Base-by-base conservation (phyloP, 1,140 invertebrate species). In the Papilio xuthus region DNA sequence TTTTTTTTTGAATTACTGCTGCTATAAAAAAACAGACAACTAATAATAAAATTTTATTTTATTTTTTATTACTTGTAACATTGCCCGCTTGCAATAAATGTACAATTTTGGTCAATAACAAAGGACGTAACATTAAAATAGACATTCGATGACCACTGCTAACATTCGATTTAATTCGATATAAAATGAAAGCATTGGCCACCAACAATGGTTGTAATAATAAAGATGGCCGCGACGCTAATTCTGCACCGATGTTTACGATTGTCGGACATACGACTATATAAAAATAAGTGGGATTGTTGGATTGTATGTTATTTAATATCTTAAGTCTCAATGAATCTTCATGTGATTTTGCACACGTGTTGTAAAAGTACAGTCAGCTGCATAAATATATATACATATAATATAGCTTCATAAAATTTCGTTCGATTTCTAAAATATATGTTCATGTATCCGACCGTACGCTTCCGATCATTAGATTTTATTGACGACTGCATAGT, bases 111-210 rank as follows among this genome's bases (percentile, higher is more conserved):
- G 23, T 26, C 23, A 63, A 63, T 63, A 63, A 63, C 56, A 63
- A 26, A 28, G 56, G 23, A 26, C 20, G 23, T 63, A 28, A 26
- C 56, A 63, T 63, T 63, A 28, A 26, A 63, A 56, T 20, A 0
- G 56, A 63, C 23, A 56, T 20, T 20, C 53, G 28, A 63, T 63
- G 56, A 63, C 56, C 56, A 26, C 10, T 63, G 10, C 1, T 63
- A 63, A 63, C 23, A 63, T 63, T 63, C 20, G 20, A 28, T 63
- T 63, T 60, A 60, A 60, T 60, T 63, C 56, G 56, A 10, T 26
- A 63, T 63, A 63, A 63, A 63, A 63, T 63, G 56, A 60, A 60
- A 60, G 56, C 56, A 26, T 60, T 26, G 20, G 10, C 56, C 44
- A 47, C 44, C n/a, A 56, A 63, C 9, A 60, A 28, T 26, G 23